phyloP scores from a whole-genome alignment of 2,113 vertebrate genomes.

The Axis porcinus region DNA sequence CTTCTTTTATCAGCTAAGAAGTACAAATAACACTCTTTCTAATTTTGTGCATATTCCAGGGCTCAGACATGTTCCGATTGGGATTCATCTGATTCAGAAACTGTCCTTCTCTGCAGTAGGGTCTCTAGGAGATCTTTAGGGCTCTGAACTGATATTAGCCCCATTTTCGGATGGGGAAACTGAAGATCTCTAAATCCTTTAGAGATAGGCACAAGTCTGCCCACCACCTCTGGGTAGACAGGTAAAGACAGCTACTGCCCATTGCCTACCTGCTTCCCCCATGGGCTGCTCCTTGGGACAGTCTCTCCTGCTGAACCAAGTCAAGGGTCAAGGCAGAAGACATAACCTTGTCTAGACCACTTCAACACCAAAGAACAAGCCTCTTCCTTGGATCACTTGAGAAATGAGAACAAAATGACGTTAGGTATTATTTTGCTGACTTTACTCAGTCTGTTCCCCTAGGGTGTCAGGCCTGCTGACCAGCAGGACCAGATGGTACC shows the following conservation, averaged over 20 bases:
- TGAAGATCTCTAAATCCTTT: neutral
- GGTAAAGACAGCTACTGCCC: neutral
- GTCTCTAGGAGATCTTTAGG: neutral
- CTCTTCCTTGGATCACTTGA: neutral
- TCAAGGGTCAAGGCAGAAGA: neutral
- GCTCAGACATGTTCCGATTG: neutral
- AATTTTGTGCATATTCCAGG: neutral
- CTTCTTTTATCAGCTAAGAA: neutral
- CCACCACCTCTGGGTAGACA: neutral
- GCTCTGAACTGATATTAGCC: neutral
- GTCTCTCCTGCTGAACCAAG: neutral
- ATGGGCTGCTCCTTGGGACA: neutral
- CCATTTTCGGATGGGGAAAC: neutral
- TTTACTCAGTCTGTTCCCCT: slow-evolving; percentile 6
- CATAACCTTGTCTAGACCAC: neutral
- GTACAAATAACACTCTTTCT: neutral
- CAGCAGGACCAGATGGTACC: slow-evolving; percentile 58
- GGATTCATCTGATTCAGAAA: neutral
- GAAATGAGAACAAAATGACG: neutral
- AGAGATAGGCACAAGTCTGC: neutral
- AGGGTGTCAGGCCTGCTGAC: slow-evolving; percentile 14
- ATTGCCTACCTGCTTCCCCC: neutral
- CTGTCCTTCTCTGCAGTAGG: neutral
- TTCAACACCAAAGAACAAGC: neutral
- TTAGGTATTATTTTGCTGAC: slow-evolving; percentile 38